A percentile compares a stretch with the other conserved stretches of the same genome.
Conservation (phyloP, 2,888 invertebrate genomes). For the Zhengitettix transpicula region DNA sequence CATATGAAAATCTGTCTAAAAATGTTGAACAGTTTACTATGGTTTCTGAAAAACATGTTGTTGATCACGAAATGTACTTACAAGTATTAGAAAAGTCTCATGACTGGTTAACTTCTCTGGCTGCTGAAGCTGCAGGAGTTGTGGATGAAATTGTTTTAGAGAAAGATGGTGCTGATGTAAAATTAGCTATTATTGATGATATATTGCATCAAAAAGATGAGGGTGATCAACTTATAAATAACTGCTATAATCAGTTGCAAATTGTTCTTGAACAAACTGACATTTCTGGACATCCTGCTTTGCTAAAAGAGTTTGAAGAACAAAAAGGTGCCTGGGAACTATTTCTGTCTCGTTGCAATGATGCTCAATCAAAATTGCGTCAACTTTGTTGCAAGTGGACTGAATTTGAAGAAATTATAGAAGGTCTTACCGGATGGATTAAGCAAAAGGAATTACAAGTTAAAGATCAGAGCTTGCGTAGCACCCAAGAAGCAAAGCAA, state of each 20-base stretch:
- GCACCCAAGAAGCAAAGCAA: constrained; percentile 65
- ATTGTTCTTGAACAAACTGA: constrained; percentile 62
- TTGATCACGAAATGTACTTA: constrained; percentile 66
- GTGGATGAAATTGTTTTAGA: constrained; percentile 65
- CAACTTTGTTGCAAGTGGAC: constrained; percentile 65
- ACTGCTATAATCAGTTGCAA: constrained; percentile 52
- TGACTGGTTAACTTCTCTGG: constrained; percentile 65
- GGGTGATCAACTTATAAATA: constrained; percentile 51
- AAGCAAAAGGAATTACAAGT: constrained; percentile 70
- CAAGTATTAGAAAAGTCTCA: constrained; percentile 67
- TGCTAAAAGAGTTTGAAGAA: constrained; percentile 56
- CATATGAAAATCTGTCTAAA: constrained; percentile 49
- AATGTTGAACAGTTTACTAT: constrained; percentile 49
- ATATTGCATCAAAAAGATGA: constrained; percentile 53
- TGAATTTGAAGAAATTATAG: constrained; percentile 60
- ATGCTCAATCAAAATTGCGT: constrained; percentile 53
- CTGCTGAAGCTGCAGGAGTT: constrained; percentile 59
- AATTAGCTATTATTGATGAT: constrained; percentile 56
- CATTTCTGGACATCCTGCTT: constrained; percentile 52
- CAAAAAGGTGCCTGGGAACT: constrained; percentile 58
- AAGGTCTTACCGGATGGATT: constrained; percentile 67
- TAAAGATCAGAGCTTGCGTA: constrained; percentile 78
- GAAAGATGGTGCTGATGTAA: constrained; percentile 60
- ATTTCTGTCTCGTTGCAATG: constrained; percentile 52
- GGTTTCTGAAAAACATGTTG: constrained; percentile 51